Base-by-base conservation (phyloP, 1,140 invertebrate species). In the Arctopsyche grandis region DNA sequence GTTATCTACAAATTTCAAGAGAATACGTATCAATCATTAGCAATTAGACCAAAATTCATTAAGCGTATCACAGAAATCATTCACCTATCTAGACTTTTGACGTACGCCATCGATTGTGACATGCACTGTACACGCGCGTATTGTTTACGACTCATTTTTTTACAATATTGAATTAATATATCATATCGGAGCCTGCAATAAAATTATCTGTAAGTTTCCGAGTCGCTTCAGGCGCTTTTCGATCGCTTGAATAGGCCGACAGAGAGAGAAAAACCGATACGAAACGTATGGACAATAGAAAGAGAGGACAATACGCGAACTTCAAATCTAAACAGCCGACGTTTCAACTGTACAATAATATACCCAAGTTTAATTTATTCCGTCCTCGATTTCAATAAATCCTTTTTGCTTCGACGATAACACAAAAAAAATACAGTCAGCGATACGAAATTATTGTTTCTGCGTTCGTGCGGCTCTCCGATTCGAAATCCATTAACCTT, bases 401-500 rank as follows among this genome's bases (percentile, higher is more conserved):
- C 56, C n/a, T 60, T 9, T 60, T 19, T 19, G 9, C n/a, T 60
- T 60, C 56, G 56, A 3, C 12, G 48, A 19, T n/a, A 52, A 52
- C 12, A 52, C 9, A 60, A 60, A 19, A 60, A 19, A 60, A 60
- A 60, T 7, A 21, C 56, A 0, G 21, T 26, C 24, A 26, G 63
- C 22, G 21, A 66, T 24, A 22, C 19, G 19, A 19, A 5, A 26
- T 29, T 29, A 22, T 69, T 69, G 38, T 69, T 69, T 69, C 38
- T 66, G 19, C 10, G 9, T 44, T n/a, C 19, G 66, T 19, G 66
- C 10, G 29, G 16, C 44, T 71, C 66, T 69, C 29, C 38, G 69
- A 71, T 71, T 71, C 69, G 21, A 48, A 71, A 71, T 71, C 69
- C 69, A 71, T 71, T 71, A 71, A 71, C 69, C 44, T 46, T 48